Percentiles rank a stretch among this genome's conserved stretches.
These are phyloP conservation scores for Sweltsa coloradensis DNA, from an alignment of 1,140 invertebrate species.

Conservation along the genomic window DNA sequence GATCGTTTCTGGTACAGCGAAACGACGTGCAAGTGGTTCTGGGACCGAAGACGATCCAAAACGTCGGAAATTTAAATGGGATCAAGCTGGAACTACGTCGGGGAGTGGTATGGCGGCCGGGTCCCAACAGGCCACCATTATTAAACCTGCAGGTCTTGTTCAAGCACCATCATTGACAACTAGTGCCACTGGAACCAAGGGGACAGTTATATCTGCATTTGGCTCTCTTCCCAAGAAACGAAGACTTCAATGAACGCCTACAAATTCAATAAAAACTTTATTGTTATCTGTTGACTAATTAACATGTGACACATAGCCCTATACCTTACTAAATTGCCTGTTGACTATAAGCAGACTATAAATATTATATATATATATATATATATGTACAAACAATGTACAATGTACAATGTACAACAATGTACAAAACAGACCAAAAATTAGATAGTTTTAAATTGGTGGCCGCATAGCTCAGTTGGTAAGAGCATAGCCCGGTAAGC, in stretches of 20 bases:
- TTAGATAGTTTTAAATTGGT: no score
- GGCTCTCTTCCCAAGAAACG: constrained; percentile 73
- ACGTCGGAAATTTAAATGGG: constrained; percentile 81
- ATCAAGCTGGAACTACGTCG: constrained; percentile 50
- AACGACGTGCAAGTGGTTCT: constrained; percentile 38
- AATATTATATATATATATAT: no score
- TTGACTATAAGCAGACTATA: no score
- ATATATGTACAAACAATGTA: no score
- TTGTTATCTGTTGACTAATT: no score
- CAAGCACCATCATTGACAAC: constrained; percentile 54
- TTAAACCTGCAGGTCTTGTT: constrained; percentile 40
- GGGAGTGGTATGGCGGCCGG: constrained; percentile 33
- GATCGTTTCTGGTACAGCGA: constrained; percentile 71
- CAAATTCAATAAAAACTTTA: background rate
- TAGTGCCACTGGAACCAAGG: constrained; percentile 68
- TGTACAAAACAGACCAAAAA: no score
- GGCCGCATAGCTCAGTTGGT: no score
- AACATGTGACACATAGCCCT: no score
- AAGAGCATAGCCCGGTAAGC: no score
- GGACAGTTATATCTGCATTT: constrained; percentile 78
- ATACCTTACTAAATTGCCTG: no score
- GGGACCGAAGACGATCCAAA: constrained; percentile 49
- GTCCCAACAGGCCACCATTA: constrained; percentile 27
- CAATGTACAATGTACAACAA: no score
- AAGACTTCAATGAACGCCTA: constrained; percentile 31